These are phyloP conservation scores for Nycticebus coucang DNA, from an alignment of 2,113 vertebrate genomes.

Conservation along the genomic window DNA sequence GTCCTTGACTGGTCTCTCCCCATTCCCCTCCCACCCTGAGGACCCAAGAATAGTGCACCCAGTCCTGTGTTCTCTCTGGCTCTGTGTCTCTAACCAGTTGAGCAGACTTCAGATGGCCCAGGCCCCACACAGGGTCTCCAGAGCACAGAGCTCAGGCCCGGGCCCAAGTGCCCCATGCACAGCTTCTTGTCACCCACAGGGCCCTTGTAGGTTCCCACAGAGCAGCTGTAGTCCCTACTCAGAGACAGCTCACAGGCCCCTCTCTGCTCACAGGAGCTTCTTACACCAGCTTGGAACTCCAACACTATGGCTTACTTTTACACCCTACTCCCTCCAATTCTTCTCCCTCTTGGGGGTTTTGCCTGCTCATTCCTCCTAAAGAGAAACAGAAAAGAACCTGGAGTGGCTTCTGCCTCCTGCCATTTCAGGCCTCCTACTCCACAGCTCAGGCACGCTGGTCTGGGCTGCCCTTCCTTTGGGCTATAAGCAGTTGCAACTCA, in stretches of 20 bases:
- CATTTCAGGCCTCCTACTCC: too few species aligned
- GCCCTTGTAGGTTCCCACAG: not conserved
- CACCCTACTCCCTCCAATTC: not conserved
- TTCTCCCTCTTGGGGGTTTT: not conserved
- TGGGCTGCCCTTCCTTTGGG: not conserved
- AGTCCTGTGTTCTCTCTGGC: not conserved
- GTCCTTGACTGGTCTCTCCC: not conserved
- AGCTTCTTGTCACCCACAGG: not conserved
- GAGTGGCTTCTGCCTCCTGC: not conserved
- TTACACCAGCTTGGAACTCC: rapidly evolving
- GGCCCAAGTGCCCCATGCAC: too few species aligned
- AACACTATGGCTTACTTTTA: rapidly evolving
- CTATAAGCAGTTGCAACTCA: not conserved
- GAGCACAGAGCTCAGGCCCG: not conserved
- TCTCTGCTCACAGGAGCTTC: not conserved
- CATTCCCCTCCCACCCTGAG: not conserved
- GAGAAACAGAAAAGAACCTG: not conserved
- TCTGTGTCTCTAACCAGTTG: not conserved
- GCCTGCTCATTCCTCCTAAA: not conserved
- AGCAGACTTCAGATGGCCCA: not conserved
- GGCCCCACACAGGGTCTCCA: not conserved
- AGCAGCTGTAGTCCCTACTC: too few species aligned
- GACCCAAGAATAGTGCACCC: not conserved
- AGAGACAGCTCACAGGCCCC: not conserved
- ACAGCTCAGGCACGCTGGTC: rapidly evolving